Base-by-base conservation (phyloP, 2,797 vertebrate species). In the Spinus olivaceus region DNA sequence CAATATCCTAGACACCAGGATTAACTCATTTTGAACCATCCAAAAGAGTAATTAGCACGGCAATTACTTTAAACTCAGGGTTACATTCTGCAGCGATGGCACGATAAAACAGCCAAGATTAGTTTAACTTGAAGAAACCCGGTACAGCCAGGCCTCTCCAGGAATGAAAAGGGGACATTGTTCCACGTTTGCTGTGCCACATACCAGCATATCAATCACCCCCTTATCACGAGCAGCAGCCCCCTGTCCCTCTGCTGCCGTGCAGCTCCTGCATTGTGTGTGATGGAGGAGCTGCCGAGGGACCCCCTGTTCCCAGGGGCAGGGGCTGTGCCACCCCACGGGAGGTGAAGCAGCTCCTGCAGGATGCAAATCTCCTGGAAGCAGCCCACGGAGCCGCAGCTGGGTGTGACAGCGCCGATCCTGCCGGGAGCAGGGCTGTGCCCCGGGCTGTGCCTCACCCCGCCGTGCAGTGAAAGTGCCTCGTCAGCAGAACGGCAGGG, bases 31-130 rank as follows among this genome's bases (percentile, higher is more conserved):
- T 91, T 37, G 86, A 93, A 86, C 92, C 81, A 72, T 81, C 69
- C 24, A 49, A 89, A 95, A 73, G 92, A 95, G 83, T 96, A 95
- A 97, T 95, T 95, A 94, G 92, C 19, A 67, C 10, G 13, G 90
- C 96, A 96, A 94, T 95, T 94, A 90, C 90, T 92, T 92, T 73
- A 95, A 94, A 96, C 83, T 85, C 93, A 63, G 84, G 86, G 95
- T 93, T 96, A 81, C 93, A 49, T 67, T 92, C 94, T 88, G 21
- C 66, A 69, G 88, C 4, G 60, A 95, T 90, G 93, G 91, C 86
- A 81, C 0, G 91, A 96, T 93, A 95, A 94, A 93, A 49, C 86
- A 73, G 91, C 73, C 14, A 4, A 94, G 95, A 95, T 97, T 91
- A 81, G 87, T 88, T 66, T 81, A 95, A 96, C 94, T 93, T 63